A percentile compares a stretch with the other conserved stretches of the same genome.
These are phyloP conservation scores for Drosophila mayaguana DNA, from an alignment of 2,888 invertebrate species.

Conservation along the genomic window DNA sequence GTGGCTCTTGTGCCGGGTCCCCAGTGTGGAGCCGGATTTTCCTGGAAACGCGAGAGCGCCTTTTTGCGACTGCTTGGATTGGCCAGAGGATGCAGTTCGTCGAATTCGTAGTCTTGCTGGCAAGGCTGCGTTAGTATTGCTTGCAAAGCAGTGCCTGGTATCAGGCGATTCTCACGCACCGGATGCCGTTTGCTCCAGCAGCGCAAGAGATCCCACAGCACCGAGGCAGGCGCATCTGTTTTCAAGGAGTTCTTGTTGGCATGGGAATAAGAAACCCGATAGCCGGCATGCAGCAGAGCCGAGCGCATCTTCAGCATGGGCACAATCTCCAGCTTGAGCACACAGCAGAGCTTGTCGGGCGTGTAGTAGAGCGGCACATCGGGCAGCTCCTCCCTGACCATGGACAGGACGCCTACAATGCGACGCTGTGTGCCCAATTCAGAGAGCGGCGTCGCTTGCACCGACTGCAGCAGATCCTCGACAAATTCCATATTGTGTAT, in stretches of 20 bases:
- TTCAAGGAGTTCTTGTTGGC: slow-evolving; percentile 94
- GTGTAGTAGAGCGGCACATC: slow-evolving; percentile 95
- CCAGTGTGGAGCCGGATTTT: slow-evolving; percentile 95
- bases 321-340: slow-evolving; percentile 90
- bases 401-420: slow-evolving; percentile 91
- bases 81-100: slow-evolving; percentile 87
- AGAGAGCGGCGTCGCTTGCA: slow-evolving; percentile 83
- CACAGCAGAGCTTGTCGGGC: slow-evolving; percentile 91
- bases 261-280: slow-evolving; percentile 96
- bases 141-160: slow-evolving; percentile 82
- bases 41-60: slow-evolving; percentile 92
- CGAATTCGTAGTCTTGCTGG: slow-evolving; percentile 85
- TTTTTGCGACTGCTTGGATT: slow-evolving; percentile 92
- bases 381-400: slow-evolving; percentile 92
- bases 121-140: slow-evolving; percentile 87
- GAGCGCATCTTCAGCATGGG: slow-evolving; percentile 91
- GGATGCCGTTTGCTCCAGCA: slow-evolving; percentile 91
- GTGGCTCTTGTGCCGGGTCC: slow-evolving; percentile 94
- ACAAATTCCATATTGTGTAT: slow-evolving; percentile 94
- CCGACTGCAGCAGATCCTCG: slow-evolving; percentile 87
- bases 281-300: slow-evolving; percentile 95
- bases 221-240: slow-evolving; percentile 93
- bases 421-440: slow-evolving; percentile 90
- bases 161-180: slow-evolving; percentile 87
- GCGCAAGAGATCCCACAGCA: slow-evolving; percentile 97